phyloP scores from a whole-genome alignment of 2,888 invertebrate species.

The Dione vanillae region DNA sequence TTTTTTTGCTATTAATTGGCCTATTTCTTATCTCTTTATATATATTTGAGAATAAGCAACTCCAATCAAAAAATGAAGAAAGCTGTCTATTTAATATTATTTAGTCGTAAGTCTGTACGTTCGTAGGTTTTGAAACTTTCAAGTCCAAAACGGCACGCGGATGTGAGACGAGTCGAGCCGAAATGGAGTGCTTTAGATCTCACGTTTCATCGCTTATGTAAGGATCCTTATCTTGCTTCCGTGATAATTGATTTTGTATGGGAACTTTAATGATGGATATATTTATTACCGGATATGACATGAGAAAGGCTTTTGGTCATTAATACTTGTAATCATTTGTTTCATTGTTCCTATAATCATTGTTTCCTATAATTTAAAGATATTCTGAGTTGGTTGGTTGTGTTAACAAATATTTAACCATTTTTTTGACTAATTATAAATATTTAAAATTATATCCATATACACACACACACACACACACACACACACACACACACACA shows the following conservation, averaged over 20 bases:
- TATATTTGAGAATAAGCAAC: too few relatives aligned
- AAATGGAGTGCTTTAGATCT: conserved; percentile 35
- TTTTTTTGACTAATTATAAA: too few relatives aligned
- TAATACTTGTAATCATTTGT: not conserved
- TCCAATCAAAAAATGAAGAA: too few relatives aligned
- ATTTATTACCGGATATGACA: not conserved
- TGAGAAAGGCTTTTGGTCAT: not conserved
- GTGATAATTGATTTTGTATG: conserved; percentile 42
- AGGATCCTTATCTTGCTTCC: conserved; percentile 41
- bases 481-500: too few relatives aligned
- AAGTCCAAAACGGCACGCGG: conserved; percentile 42
- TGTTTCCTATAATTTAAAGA: too few relatives aligned
- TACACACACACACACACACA: too few relatives aligned
- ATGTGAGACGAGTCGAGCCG: conserved; percentile 29
- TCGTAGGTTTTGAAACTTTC: conserved; percentile 39
- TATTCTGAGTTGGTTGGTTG: too few relatives aligned
- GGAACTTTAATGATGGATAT: conserved; percentile 28
- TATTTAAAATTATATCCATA: too few relatives aligned
- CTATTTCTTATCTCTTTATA: too few relatives aligned
- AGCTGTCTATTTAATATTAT: not conserved
- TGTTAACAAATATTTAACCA: too few relatives aligned
- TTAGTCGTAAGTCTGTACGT: conserved; percentile 2
- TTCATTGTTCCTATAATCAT: too few relatives aligned
- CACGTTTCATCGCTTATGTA: conserved; percentile 43
- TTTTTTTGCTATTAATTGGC: too few relatives aligned